These are phyloP conservation scores for Cotesia glomerata DNA, from an alignment of 1,140 invertebrate genomes.

Conservation along the genomic window DNA sequence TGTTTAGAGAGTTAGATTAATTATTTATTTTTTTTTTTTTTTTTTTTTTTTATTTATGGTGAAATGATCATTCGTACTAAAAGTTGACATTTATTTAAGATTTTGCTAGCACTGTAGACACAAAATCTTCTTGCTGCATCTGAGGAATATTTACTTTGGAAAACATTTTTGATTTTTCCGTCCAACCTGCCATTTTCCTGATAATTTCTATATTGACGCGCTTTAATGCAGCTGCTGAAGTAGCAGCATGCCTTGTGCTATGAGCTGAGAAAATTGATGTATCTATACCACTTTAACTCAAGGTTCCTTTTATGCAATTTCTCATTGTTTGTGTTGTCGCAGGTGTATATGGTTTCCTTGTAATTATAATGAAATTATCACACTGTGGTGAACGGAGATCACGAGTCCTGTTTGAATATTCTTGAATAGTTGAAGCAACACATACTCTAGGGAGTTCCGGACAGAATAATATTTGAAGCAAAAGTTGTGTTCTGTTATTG, in stretches of 20 bases:
- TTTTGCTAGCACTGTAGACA: not conserved
- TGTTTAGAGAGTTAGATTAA: not conserved
- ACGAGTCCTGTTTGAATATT: not conserved
- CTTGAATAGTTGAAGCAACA: not conserved
- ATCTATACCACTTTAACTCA: not conserved
- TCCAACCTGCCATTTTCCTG: no score
- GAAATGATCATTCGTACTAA: not conserved
- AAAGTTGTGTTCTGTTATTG: not conserved
- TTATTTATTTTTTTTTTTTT: not conserved
- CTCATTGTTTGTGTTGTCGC: not conserved
- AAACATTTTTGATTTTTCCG: no score
- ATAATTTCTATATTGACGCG: no score
- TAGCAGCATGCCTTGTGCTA: not conserved
- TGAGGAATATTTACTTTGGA: not conserved
- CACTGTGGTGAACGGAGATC: not conserved
- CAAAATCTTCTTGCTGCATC: not conserved
- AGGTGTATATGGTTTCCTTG: not conserved
- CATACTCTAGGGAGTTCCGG: not conserved
- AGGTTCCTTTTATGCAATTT: not conserved
- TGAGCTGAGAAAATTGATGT: not conserved
- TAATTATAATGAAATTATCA: not conserved
- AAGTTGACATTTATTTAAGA: not conserved
- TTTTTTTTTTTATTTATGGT: not conserved
- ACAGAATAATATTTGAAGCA: not conserved
- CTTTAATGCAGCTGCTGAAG: no score